Evolutionary conservation across 2,888 invertebrate genomes (phyloP).

Genomic region (Pasiphila rectangulata): DNA sequence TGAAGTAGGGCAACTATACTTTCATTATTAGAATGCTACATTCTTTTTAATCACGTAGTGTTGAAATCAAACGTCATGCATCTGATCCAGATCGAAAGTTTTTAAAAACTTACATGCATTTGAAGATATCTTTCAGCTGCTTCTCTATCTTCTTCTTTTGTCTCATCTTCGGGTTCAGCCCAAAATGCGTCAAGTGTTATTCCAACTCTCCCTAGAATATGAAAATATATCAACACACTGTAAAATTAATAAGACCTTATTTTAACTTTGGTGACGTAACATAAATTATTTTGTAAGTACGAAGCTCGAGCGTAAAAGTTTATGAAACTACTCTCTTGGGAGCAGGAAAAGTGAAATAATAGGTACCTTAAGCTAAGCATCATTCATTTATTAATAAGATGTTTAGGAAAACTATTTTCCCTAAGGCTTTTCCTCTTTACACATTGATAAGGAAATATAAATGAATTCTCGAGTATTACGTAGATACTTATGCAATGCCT

Average conservation of each 20-base stretch:
- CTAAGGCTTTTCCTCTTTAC: background rate
- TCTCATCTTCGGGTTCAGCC: constrained; percentile 74
- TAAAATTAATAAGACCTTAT: background rate
- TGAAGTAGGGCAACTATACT: too few relatives aligned
- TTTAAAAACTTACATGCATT: constrained; percentile 73
- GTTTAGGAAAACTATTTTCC: constrained; percentile 1
- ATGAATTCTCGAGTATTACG: too few relatives aligned
- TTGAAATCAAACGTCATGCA: too few relatives aligned
- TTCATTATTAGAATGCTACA: too few relatives aligned
- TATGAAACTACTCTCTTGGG: background rate
- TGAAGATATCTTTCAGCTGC: constrained; percentile 79
- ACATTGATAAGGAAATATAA: constrained; percentile 7
- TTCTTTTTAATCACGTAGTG: too few relatives aligned
- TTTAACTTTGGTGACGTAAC: background rate
- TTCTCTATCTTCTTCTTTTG: constrained; percentile 64
- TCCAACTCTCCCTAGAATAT: constrained; percentile 76
- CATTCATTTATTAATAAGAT: background rate
- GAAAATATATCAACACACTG: background rate
- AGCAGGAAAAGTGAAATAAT: constrained; percentile 11
- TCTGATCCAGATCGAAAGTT: too few relatives aligned
- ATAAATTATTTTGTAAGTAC: constrained; percentile 5
- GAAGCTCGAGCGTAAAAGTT: constrained; percentile 4
- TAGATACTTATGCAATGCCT: too few relatives aligned
- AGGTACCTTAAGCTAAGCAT: constrained; percentile 2
- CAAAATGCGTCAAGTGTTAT: constrained; percentile 80